Evolutionary conservation across 2,797 vertebrate genomes (phyloP).

Genomic region (Pantherophis alleghaniensis): DNA sequence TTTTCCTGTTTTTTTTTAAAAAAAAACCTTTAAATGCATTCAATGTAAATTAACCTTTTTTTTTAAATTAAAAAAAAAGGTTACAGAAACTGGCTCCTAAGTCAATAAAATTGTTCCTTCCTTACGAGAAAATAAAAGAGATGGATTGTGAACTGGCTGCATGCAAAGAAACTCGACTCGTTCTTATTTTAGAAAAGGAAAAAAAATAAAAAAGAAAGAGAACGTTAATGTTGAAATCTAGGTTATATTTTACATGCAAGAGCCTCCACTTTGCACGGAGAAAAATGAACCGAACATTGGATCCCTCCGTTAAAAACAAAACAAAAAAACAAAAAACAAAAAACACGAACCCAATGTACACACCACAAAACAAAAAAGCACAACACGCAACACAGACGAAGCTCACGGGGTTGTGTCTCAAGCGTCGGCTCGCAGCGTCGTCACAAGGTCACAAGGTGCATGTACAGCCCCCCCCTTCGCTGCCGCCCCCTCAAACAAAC

Average conservation of each 20-base stretch:
- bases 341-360: neutral
- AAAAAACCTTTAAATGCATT: neutral
- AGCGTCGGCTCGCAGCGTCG: conserved; percentile 33
- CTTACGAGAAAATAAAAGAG: conserved; percentile 29
- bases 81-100: conserved; percentile 4
- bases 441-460: neutral
- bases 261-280: conserved; percentile 47
- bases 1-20: neutral
- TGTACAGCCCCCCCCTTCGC: conserved; percentile 5
- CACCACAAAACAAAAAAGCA: neutral
- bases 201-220: neutral
- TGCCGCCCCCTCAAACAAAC: neutral
- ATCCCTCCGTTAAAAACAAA: conserved; percentile 26
- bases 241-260: conserved; percentile 48
- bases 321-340: neutral
- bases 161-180: conserved; percentile 53
- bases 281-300: conserved; percentile 50
- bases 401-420: conserved; percentile 6
- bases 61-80: neutral
- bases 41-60: neutral
- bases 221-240: conserved; percentile 42
- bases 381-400: conserved; percentile 14
- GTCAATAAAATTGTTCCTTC: conserved; percentile 41
- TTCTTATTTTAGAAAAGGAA: conserved; percentile 22
- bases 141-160: conserved; percentile 38